Percentiles rank a stretch among this genome's conserved stretches.
Conservation (phyloP, 2,888 invertebrate species). For the Blera fallax region DNA sequence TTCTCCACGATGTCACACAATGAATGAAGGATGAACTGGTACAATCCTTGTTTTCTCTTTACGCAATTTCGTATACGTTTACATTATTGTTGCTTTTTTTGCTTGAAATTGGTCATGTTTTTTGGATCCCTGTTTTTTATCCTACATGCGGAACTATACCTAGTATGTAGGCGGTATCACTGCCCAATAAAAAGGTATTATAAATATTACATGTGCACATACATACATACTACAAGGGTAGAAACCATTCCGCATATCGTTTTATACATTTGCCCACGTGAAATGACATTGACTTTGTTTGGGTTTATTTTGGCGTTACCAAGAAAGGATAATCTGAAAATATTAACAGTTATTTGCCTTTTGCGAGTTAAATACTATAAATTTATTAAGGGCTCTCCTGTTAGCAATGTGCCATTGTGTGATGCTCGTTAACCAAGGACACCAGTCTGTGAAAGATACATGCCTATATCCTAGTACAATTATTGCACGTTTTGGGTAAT, state of each 20-base stretch:
- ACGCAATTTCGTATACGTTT: background rate
- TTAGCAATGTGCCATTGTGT: background rate
- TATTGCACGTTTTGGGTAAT: slow-evolving; percentile 7
- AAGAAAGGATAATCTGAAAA: slow-evolving; percentile 35
- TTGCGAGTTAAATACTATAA: slow-evolving; percentile 2
- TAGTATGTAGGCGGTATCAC: background rate
- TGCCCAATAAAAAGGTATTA: slow-evolving; percentile 2
- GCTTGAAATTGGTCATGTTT: background rate
- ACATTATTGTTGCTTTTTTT: background rate
- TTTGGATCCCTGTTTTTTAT: background rate
- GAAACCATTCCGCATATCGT: background rate
- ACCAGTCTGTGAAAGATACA: background rate
- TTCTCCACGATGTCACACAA: background rate
- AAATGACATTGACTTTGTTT: background rate
- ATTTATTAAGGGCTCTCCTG: slow-evolving; percentile 10
- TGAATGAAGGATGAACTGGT: background rate
- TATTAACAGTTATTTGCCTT: slow-evolving; percentile 30
- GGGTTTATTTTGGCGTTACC: background rate
- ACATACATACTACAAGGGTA: background rate
- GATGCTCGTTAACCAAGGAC: background rate
- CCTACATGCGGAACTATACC: background rate
- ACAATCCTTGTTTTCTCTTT: background rate
- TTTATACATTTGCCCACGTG: background rate
- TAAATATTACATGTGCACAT: background rate
- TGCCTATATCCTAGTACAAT: background rate